phyloP scores from a whole-genome alignment of 2,113 vertebrate genomes.

The Bucco capensis region DNA sequence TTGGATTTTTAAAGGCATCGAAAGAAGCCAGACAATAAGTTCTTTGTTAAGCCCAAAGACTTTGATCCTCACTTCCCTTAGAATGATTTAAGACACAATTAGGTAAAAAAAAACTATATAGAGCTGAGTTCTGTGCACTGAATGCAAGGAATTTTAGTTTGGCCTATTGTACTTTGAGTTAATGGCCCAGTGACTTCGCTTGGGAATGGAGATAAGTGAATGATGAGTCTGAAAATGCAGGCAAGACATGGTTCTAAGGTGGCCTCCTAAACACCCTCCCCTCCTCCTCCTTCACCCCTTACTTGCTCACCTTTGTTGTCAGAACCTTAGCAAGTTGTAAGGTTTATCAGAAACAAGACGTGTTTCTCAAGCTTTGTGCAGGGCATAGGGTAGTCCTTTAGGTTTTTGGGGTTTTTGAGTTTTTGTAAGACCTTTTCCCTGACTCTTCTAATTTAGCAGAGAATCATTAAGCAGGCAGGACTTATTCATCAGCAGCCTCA shows the following conservation, averaged over 20 bases:
- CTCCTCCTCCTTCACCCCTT: rapidly evolving
- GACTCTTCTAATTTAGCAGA: not conserved
- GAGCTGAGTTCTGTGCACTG: too few relatives aligned
- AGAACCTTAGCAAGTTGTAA: not conserved
- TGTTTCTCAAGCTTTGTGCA: not conserved
- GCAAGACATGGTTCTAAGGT: not conserved
- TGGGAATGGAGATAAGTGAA: not conserved
- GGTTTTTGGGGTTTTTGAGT: not conserved
- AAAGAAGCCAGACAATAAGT: not conserved
- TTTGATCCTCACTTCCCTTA: not conserved
- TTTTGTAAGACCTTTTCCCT: not conserved
- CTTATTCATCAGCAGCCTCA: not conserved
- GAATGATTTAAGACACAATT: not conserved
- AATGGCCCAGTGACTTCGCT: not conserved
- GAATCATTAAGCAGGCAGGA: not conserved
- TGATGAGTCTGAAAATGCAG: not conserved
- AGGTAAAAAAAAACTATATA: not conserved
- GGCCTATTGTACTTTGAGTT: not conserved
- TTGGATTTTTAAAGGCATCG: not conserved
- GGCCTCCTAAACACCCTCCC: not conserved
- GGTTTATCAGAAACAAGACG: not conserved
- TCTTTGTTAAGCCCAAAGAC: not conserved
- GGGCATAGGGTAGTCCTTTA: not conserved
- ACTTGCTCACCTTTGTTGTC: not conserved
- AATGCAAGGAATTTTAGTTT: not conserved